Evolutionary conservation across 2,888 invertebrate genomes (phyloP).

Genomic region (Hanleya hanleyi): DNA sequence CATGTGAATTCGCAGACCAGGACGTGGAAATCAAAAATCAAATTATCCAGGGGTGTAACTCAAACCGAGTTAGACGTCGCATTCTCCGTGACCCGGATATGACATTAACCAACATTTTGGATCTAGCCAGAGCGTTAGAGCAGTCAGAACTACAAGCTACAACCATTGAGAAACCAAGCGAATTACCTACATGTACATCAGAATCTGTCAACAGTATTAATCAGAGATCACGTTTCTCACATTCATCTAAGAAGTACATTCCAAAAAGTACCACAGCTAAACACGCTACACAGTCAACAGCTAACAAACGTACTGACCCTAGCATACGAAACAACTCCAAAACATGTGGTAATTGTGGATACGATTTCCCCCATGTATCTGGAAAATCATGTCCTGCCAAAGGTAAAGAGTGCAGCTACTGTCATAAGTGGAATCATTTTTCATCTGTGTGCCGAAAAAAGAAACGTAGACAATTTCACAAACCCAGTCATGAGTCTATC

Average conservation of each 20-base stretch:
- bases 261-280: background rate
- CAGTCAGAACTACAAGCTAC: conserved; percentile 16
- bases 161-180: conserved; percentile 8
- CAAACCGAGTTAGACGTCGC: conserved; percentile 19
- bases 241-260: background rate
- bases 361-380: conserved; percentile 1
- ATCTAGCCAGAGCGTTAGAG: conserved; percentile 21
- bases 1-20: conserved; percentile 14
- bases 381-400: no score
- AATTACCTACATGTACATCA: no score
- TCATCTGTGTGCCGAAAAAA: conserved; percentile 8
- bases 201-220: background rate
- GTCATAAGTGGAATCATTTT: conserved; percentile 11
- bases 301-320: no score
- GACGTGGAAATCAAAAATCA: conserved; percentile 28
- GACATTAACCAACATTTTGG: conserved; percentile 10
- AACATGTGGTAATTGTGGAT: conserved; percentile 5
- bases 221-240: background rate
- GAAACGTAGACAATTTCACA: no score
- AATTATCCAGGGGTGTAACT: conserved; percentile 27
- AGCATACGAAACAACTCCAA: no score
- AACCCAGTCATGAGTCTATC: no score
- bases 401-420: conserved; percentile 10
- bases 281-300: no score
- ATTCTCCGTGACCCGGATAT: conserved; percentile 15